These are phyloP conservation scores for Onychomys arenicola DNA, from an alignment of 2,797 vertebrate genomes.

Conservation along the genomic window DNA sequence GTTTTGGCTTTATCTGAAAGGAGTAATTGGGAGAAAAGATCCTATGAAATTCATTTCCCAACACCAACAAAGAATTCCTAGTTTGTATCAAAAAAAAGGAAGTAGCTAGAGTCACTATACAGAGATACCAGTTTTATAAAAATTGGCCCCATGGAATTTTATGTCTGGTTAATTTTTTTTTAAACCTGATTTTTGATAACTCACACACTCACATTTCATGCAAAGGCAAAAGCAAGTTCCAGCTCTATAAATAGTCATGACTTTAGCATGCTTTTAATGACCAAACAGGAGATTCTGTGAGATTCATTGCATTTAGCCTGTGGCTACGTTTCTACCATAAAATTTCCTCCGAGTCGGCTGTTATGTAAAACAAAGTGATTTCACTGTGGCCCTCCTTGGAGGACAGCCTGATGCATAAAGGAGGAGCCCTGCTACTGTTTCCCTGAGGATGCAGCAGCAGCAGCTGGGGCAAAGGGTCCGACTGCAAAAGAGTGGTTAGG, in stretches of 20 bases:
- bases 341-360: slow-evolving; percentile 69
- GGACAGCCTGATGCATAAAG: slow-evolving; percentile 50
- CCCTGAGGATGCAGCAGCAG: background rate
- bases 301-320: slow-evolving; percentile 71
- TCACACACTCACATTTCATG: slow-evolving; percentile 37
- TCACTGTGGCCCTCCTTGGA: background rate
- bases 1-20: slow-evolving; percentile 66
- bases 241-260: slow-evolving; percentile 59
- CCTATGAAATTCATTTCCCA: slow-evolving; percentile 8
- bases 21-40: background rate
- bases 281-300: slow-evolving; percentile 42
- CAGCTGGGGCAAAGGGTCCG: background rate
- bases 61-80: background rate
- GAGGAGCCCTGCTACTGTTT: slow-evolving; percentile 53
- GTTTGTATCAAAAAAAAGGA: slow-evolving; percentile 41
- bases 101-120: background rate
- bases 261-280: slow-evolving; percentile 59
- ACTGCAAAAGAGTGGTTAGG: background rate
- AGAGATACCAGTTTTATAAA: slow-evolving; percentile 37
- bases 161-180: background rate
- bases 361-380: slow-evolving; percentile 73
- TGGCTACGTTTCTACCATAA: slow-evolving; percentile 65
- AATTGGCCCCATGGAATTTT: slow-evolving; percentile 60
- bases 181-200: slow-evolving; percentile 57
- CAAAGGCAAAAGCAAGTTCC: slow-evolving; percentile 55